These are phyloP conservation scores for Microctonus aethiopoides DNA, from an alignment of 2,888 invertebrate species.

Conservation along the genomic window DNA sequence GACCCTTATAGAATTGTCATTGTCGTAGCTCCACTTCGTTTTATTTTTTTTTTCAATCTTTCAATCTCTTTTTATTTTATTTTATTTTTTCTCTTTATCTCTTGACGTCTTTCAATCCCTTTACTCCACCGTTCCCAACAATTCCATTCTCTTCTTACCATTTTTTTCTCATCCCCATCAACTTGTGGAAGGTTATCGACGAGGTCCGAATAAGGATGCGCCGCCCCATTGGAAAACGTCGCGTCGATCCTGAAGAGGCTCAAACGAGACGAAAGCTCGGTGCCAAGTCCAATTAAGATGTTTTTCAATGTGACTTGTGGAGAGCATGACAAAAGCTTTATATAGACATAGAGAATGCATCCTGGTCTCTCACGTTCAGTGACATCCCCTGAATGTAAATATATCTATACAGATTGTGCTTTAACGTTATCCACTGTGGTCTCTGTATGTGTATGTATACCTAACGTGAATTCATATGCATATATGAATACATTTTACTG, in stretches of 20 bases:
- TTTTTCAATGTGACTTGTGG: constrained; percentile 44
- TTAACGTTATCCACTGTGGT: constrained; percentile 1
- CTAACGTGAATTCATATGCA: constrained; percentile 63
- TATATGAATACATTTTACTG: constrained; percentile 65
- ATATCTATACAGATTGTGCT: constrained; percentile 22
- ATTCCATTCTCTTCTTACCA: neutral
- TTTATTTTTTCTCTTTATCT: neutral
- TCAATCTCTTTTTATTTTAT: neutral
- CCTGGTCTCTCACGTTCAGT: neutral
- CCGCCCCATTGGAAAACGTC: constrained; percentile 1
- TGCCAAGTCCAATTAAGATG: constrained; percentile 61
- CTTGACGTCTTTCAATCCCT: constrained; percentile 4
- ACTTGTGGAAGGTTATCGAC: constrained; percentile 13
- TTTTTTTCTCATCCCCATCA: neutral
- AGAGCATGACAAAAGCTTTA: neutral
- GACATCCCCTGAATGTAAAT: constrained; percentile 2
- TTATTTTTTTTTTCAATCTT: neutral
- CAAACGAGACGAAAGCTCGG: neutral
- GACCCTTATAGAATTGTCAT: constrained; percentile 2
- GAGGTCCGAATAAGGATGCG: constrained; percentile 23
- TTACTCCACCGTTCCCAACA: neutral
- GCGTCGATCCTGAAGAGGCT: neutral
- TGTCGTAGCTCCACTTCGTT: neutral
- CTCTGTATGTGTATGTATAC: neutral
- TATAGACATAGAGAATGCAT: neutral